Evolutionary conservation across 2,888 invertebrate species (phyloP), one percentile per base, ranked within the genome.

Genomic region (Zonitis immaculata): DNA sequence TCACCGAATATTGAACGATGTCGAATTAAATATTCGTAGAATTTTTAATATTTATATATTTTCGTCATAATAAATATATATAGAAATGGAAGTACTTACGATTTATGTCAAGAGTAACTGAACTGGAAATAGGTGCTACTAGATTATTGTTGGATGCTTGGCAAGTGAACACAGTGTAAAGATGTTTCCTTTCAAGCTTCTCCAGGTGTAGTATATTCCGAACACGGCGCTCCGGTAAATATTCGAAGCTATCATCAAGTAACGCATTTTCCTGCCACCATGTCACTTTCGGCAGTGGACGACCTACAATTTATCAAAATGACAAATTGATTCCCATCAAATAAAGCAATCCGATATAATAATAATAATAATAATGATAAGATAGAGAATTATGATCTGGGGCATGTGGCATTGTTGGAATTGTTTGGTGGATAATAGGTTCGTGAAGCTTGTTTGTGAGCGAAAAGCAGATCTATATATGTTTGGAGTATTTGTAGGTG

Each of bases 231-330:
- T 85, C 84, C 20, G 83, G 82, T 56, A 83, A 78, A 18, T 82
- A 80, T 66, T 87, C 87, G 65, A 82, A 86, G 28, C 82, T 82
- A 66, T 88, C 87, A 68, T 85, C 84, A 51, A 89, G 78, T 35
- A 89, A 78, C 2, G 84, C 84, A 59, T 85, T 83, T 59, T 88
- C 88, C 54, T 87, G 85, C 82, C 87, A 89, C 89, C 89, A 89
- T 52, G 85, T 87, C 58, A 89, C 85, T 5, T 82, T 80, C 0
- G 89, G 89, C 14, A 84, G 80, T 0, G 89, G 89, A 51, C 85
- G 83, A 63, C 89, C 89, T 90, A 73, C 6, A 69, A n/a, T n/a
- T n/a, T 67, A 54, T 53, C 56, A 12, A 43, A 30, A 20, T 11
- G 5, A 39, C 20, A 3, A 11, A 39, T 39, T 39, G 11, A 9